Conservation (phyloP, 2,113 vertebrate genomes). For the Callocephalon fimbriatum region DNA sequence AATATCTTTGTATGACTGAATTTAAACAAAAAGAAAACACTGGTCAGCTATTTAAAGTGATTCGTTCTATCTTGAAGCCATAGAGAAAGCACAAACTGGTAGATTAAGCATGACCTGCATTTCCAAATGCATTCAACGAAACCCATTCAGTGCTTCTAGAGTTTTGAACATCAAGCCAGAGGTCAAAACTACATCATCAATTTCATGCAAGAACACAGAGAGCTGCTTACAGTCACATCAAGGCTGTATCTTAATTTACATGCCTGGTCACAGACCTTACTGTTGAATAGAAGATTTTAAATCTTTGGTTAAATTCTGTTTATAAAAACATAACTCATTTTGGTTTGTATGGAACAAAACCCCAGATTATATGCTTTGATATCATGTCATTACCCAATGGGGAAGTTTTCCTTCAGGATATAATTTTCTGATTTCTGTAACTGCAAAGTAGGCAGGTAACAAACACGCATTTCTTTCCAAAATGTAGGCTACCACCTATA, state of each 20-base stretch:
- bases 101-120: background rate
- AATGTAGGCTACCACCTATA: conserved; percentile 96
- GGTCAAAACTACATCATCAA: background rate
- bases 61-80: background rate
- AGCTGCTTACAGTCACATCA: background rate
- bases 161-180: background rate
- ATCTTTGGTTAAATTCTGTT: background rate
- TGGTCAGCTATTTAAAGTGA: background rate
- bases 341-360: background rate
- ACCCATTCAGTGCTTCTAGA: background rate
- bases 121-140: background rate
- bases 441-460: conserved; percentile 94
- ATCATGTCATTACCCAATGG: conserved; percentile 87
- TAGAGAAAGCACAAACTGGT: background rate
- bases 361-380: background rate
- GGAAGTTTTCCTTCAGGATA: conserved; percentile 96
- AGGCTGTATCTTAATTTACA: background rate
- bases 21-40: background rate
- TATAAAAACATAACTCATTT: background rate
- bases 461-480: conserved; percentile 97
- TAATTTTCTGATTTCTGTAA: conserved; percentile 96
- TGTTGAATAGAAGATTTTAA: background rate
- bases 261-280: background rate
- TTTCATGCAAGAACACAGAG: background rate
- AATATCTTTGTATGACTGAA: background rate